These are phyloP conservation scores for Cariama cristata DNA, from an alignment of 2,113 vertebrate species.

Conservation along the genomic window DNA sequence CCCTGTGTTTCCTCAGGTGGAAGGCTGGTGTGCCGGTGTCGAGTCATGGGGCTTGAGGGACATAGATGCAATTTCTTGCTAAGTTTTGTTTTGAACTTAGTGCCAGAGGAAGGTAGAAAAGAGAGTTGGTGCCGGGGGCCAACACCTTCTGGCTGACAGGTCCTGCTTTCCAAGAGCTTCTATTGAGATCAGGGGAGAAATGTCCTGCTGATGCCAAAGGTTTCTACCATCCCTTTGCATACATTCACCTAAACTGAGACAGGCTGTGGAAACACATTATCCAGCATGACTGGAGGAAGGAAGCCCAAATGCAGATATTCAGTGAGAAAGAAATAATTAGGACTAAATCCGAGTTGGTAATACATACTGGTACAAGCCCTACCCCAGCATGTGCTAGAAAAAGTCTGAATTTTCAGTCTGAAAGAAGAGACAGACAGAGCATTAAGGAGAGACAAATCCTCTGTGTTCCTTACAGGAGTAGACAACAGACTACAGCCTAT, in stretches of 20 bases:
- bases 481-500: background rate
- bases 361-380: background rate
- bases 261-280: background rate
- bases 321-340: background rate
- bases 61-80: background rate
- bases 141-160: background rate
- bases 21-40: background rate
- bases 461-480: background rate
- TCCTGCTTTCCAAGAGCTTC: background rate
- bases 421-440: background rate
- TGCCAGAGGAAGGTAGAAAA: background rate
- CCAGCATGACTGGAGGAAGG: background rate
- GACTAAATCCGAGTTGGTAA: background rate
- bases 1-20: rapidly evolving
- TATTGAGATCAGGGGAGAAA: background rate
- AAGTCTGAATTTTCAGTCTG: background rate
- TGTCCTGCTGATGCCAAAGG: background rate
- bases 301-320: background rate
- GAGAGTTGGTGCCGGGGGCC: rapidly evolving
- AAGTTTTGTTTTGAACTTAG: background rate
- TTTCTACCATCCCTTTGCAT: background rate
- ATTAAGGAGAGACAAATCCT: background rate
- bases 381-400: background rate
- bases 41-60: background rate
- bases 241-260: background rate